Percentiles rank a stretch among this genome's conserved stretches.
Evolutionary conservation across 2,797 vertebrate species (phyloP).

Genomic region (Spea hammondii): DNA sequence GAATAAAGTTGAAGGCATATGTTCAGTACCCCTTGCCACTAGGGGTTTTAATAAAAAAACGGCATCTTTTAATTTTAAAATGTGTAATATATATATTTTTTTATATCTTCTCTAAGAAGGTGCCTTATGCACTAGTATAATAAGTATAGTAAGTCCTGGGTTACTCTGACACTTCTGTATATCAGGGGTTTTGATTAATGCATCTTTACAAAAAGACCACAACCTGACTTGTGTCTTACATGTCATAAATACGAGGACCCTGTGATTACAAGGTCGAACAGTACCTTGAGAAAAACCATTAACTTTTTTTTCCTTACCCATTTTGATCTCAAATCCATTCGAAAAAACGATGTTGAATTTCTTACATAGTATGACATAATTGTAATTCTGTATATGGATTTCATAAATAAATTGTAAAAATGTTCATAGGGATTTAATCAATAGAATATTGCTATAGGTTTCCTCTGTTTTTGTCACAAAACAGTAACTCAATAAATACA

Average conservation of each 20-base stretch:
- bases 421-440: constrained; percentile 37
- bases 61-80: neutral
- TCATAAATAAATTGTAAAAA: constrained; percentile 26
- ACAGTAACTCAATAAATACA: constrained; percentile 33
- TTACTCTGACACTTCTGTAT: constrained; percentile 34
- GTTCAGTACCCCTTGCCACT: neutral
- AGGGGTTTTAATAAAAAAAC: neutral
- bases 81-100: neutral
- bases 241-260: neutral
- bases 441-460: constrained; percentile 12
- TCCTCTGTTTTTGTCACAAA: constrained; percentile 14
- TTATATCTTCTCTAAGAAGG: too few relatives aligned
- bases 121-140: constrained; percentile 19
- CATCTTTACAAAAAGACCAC: constrained; percentile 13
- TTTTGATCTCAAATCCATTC: constrained; percentile 36
- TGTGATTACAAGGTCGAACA: constrained; percentile 49
- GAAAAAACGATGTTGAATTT: constrained; percentile 40
- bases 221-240: constrained; percentile 25
- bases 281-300: constrained; percentile 24
- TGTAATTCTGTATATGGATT: constrained; percentile 32
- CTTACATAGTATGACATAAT: constrained; percentile 42
- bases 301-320: constrained; percentile 23
- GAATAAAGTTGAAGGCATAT: neutral
- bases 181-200: constrained; percentile 38
- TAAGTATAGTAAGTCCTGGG: neutral